Evolutionary conservation across 2,113 vertebrate species (phyloP).

Genomic region (Microtus montanus): DNA sequence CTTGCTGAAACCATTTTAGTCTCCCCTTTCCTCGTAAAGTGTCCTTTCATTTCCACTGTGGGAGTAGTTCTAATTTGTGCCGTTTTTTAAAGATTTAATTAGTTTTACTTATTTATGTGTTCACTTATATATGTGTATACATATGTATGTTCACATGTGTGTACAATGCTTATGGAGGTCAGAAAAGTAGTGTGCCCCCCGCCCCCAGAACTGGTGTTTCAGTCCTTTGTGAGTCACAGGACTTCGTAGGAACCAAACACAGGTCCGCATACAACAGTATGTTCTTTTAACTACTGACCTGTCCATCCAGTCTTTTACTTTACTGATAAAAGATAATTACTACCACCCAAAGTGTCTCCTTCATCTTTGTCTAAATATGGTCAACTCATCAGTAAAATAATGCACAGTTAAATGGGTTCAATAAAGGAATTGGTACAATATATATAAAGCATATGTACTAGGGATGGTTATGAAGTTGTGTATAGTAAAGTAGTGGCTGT

Average conservation of each 20-base stretch:
- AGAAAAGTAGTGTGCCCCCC: not conserved
- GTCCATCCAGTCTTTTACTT: not conserved
- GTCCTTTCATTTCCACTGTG: not conserved
- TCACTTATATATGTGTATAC: not conserved
- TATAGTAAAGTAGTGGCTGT: not conserved
- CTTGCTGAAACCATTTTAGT: not conserved
- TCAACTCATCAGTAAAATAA: not conserved
- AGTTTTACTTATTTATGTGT: not conserved
- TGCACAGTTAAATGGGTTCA: not conserved
- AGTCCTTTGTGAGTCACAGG: too few relatives aligned
- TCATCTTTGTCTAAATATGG: not conserved
- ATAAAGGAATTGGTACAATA: not conserved
- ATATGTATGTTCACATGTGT: not conserved
- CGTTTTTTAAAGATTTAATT: not conserved
- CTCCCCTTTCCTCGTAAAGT: not conserved
- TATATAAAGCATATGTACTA: not conserved
- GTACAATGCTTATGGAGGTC: too few relatives aligned
- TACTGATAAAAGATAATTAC: not conserved
- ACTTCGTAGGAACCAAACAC: not conserved
- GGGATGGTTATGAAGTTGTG: not conserved
- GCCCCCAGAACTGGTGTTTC: too few relatives aligned
- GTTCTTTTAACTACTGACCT: not conserved
- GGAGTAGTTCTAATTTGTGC: not conserved
- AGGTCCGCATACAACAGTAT: too few relatives aligned
- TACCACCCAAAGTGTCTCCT: not conserved